Evolutionary conservation across 2,797 vertebrate genomes (phyloP), one percentile per base, ranked within the genome.

Genomic region (Pogonophryne albipinna): DNA sequence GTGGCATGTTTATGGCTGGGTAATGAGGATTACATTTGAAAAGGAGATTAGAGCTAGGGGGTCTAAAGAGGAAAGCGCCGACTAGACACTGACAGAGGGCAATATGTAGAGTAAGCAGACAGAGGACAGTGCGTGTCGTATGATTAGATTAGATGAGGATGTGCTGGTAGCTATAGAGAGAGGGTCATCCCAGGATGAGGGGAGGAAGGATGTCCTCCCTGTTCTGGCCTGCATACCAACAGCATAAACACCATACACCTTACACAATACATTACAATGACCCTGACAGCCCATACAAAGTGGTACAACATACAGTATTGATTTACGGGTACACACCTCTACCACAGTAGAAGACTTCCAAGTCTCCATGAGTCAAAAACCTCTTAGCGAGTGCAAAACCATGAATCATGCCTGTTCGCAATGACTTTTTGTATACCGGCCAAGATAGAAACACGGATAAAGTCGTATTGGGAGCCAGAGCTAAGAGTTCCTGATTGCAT

Each of bases 11-110:
- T 89, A 61, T 76, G 56, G 76, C 67, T 59, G 74, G 51, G 41
- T 74, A 77, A 80, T 70, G 41, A 76, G 66, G 78, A 74, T 76
- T 74, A 45, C 27, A 85, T 76, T 70, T 78, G 74, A 78, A 73
- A 70, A 72, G 72, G 66, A 66, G 66, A 77, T 83, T 71, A 74
- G 56, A 69, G 56, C 51, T 13, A 1, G 47, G 20, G 31, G 47
- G 59, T 74, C 52, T 66, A 59, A 27, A 69, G 78, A 79, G 64
- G 61, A 20, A 17, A 23, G 45, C 50, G 70, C 8, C 47, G 52
- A 16, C 19, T 2, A 52, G 58, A 51, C 49, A 31, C 55, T 5
- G 19, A 60, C n/a, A 20, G 38, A 60, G 47, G 17, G 73, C 52
- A 63, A 51, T 50, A 59, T 64, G 52, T 51, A 13, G 55, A 62